These are phyloP conservation scores for Lamproptera curius DNA, from an alignment of 2,888 invertebrate species.

Conservation along the genomic window DNA sequence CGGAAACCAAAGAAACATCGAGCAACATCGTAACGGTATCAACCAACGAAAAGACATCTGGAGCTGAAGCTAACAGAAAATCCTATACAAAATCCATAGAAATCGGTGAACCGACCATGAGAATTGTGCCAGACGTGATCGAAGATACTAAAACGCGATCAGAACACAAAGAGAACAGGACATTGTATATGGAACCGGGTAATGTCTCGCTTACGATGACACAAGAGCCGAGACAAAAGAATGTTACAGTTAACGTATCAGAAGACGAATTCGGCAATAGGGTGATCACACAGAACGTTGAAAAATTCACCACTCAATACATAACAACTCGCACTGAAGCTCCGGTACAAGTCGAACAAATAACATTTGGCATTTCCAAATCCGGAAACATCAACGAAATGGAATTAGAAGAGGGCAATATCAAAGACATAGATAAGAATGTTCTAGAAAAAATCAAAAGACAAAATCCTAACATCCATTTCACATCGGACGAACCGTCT, in stretches of 20 bases:
- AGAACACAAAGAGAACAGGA: constrained; percentile 57
- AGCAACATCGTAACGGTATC: constrained; percentile 69
- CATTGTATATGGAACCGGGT: constrained; percentile 68
- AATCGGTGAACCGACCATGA: constrained; percentile 60
- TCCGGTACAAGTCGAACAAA: constrained; percentile 69
- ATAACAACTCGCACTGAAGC: constrained; percentile 60
- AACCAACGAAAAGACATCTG: constrained; percentile 54
- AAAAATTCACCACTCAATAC: constrained; percentile 64
- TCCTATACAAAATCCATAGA: constrained; percentile 73
- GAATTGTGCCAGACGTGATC: constrained; percentile 62
- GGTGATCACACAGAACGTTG: constrained; percentile 69
- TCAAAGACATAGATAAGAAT: constrained; percentile 61
- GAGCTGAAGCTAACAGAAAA: constrained; percentile 49
- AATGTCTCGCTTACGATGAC: constrained; percentile 67
- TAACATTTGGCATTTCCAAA: constrained; percentile 67
- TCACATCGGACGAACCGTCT: constrained; percentile 64
- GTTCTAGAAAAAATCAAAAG: constrained; percentile 65
- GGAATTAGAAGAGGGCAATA: constrained; percentile 63
- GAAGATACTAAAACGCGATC: constrained; percentile 59
- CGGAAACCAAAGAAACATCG: constrained; percentile 48
- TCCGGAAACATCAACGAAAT: constrained; percentile 55
- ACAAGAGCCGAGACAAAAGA: constrained; percentile 70
- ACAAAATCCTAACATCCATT: constrained; percentile 69
- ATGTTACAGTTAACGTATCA: constrained; percentile 68
- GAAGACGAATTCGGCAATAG: constrained; percentile 73